Evolutionary conservation across 2,888 invertebrate genomes (phyloP), one percentile per base, ranked within the genome.

Genomic region (Archaeoteleia sp.): DNA sequence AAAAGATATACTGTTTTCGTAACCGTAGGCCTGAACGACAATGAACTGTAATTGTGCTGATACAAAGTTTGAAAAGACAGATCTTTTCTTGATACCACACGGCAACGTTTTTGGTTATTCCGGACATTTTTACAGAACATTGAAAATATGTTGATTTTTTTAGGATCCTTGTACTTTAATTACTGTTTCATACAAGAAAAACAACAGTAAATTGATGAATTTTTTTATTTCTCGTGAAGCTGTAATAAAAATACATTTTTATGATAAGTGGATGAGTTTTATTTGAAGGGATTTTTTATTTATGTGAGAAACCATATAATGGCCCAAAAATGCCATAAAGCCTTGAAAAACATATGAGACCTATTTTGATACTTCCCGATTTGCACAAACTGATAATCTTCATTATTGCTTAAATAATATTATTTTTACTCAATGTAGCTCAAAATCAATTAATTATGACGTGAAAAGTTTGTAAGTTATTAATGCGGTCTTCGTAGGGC

Each of bases 331-430:
- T 57, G 34, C 58, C 70, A 70, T 55, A 30, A 67, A 61, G 67
- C 63, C 68, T 73, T 73, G 54, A 70, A 67, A 79, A 70, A 79
- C 75, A 72, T 77, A 78, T 78, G 81, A 76, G 74, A 81, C 74
- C 83, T 84, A 84, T 84, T 84, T 84, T 84, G 81, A 81, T 84
- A 84, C 82, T 80, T 80, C 77, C 74, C 79, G 73, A 82, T 80
- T 79, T 79, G 81, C 80, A 82, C 78, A 79, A 79, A 74, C 72
- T 70, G 74, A 78, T 75, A 77, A 78, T 74, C 75, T 75, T 77
- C 72, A 76, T 74, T 77, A 76, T 73, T 67, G 76, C 78, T 79
- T 78, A 72, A 77, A 76, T 81, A 79, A 78, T 73, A 76, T 82
- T 78, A 82, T 82, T 80, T 78, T 79, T 82, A 79, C 78, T 75